Evolutionary conservation across 2,888 invertebrate species (phyloP), one percentile per base, ranked within the genome.

Genomic region (Lordiphosa andalusiaca): DNA sequence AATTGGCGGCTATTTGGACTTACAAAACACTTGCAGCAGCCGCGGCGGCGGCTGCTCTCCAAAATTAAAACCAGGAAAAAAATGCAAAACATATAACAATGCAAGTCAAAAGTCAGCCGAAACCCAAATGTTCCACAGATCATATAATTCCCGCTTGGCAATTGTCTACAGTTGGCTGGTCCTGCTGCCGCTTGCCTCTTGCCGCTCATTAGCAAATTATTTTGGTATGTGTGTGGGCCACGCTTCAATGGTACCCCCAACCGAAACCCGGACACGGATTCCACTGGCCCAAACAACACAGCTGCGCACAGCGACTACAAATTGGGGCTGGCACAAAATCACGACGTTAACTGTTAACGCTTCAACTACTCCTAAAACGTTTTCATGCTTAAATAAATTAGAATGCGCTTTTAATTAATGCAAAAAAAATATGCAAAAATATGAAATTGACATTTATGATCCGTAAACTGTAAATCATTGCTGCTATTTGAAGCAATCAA

Each of bases 1-100:
- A 76, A 61, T 59, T 59, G 47, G 46, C 54, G 55, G 54, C 61
- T 48, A 66, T 76, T 42, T 76, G 71, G 69, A 69, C 58, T 55
- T 69, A 36, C 58, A 53, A 70, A 73, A 57, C 80, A 75, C 75
- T 67, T 70, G 30, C 33, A 16, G 10, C 33, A n/a, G 49, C 19
- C 25, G 49, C 13, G 13, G 21, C 30, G 50, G 44, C 23, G 48
- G 52, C 44, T 49, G 47, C 55, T 52, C 46, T 53, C 52, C 53
- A 38, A 69, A 40, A 54, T 53, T 65, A 49, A 59, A 71, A 73
- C 64, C 71, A 71, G 76, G 78, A 81, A 76, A 69, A 72, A 81
- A 68, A 74, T 65, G 37, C 58, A 65, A 81, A 82, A 75, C 77
- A 77, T 67, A 77, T 74, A 77, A 81, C 81, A 74, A 76, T 70